Percentiles rank a stretch among this genome's conserved stretches.
Conservation (phyloP, 2,888 invertebrate genomes). For the Ophion obscuratus region DNA sequence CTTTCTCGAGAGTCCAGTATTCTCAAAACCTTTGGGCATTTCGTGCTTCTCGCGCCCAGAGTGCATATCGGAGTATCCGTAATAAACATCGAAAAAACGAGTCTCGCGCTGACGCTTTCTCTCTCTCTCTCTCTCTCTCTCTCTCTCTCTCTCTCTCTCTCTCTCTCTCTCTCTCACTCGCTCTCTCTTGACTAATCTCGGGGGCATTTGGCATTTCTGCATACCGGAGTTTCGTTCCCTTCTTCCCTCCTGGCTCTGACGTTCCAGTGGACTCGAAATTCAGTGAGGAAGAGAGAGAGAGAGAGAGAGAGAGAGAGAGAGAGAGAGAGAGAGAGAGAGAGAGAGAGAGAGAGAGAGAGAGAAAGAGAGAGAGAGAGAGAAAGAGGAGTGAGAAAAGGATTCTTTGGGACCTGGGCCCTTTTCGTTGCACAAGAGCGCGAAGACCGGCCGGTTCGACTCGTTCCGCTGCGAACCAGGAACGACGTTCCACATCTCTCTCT, state of each 20-base stretch:
- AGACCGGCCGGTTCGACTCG: constrained; percentile 80
- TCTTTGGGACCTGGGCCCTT: constrained; percentile 55
- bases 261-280: constrained; percentile 36
- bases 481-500: constrained; percentile 27
- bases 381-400: constrained; percentile 7
- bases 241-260: constrained; percentile 36
- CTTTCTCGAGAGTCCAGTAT: constrained; percentile 34
- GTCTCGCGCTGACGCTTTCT: constrained; percentile 66
- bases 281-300: neutral
- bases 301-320: too few species aligned
- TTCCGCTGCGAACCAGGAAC: constrained; percentile 83
- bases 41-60: constrained; percentile 36
- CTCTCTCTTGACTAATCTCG: constrained; percentile 78
- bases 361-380: neutral
- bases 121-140: constrained; percentile 33
- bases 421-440: constrained; percentile 50
- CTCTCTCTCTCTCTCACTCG: constrained; percentile 32
- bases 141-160: constrained; percentile 48
- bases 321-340: neutral
- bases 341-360: neutral
- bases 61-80: constrained; percentile 69
- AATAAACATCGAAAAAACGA: constrained; percentile 75
- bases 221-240: constrained; percentile 74
- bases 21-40: constrained; percentile 36
- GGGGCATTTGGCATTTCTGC: constrained; percentile 80